Conservation (phyloP, 2,797 vertebrate species). For the Buceros bicornis region DNA sequence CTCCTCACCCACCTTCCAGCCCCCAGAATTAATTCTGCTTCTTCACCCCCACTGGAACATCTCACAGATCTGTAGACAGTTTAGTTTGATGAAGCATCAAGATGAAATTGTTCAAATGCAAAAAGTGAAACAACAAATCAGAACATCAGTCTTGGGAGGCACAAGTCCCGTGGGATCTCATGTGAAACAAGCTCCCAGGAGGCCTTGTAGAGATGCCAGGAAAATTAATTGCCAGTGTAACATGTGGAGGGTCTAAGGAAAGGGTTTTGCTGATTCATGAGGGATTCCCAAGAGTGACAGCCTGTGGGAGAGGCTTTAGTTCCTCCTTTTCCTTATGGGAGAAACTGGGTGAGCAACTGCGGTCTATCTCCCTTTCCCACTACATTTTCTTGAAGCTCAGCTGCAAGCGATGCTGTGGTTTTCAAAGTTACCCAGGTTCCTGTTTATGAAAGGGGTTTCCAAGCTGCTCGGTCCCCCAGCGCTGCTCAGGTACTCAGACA, state of each 20-base stretch:
- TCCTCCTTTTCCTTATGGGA: not conserved
- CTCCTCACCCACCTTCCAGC: slow-evolving; percentile 14
- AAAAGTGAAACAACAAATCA: not conserved
- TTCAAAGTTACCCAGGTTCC: not conserved
- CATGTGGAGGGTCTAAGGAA: not conserved
- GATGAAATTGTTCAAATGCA: not conserved
- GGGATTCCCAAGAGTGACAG: not conserved
- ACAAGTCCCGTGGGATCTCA: not conserved
- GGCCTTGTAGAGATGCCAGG: not conserved
- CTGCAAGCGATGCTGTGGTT: not conserved
- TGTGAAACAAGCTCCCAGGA: slow-evolving; percentile 4
- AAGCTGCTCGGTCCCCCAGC: not conserved
- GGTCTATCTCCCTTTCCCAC: not conserved
- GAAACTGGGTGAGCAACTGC: not conserved
- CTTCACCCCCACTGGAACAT: not conserved
- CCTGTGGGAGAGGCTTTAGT: not conserved
- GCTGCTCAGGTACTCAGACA: not conserved
- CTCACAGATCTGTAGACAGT: not conserved
- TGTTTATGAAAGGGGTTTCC: not conserved
- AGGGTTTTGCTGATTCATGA: not conserved
- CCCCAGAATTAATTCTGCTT: not conserved
- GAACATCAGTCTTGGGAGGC: slow-evolving; percentile 25
- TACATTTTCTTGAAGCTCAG: not conserved
- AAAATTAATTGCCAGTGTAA: not conserved
- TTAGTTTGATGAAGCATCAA: slow-evolving; percentile 42